Base-by-base conservation (phyloP, 2,113 vertebrate species). In the Asarcornis scutulata region DNA sequence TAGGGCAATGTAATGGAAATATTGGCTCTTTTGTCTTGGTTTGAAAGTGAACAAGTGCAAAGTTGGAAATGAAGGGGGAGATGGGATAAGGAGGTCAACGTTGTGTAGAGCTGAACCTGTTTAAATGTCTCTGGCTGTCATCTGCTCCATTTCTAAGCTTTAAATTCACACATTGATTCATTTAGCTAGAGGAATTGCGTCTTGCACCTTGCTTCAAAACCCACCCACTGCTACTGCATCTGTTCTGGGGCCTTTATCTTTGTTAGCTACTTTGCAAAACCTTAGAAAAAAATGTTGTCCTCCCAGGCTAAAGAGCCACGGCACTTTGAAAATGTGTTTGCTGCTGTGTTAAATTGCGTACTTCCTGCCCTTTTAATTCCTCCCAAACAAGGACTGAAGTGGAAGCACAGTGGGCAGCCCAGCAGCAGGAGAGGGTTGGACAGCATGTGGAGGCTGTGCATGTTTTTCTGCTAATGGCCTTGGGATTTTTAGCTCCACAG, bases 321-420 rank as follows among this genome's bases (percentile, higher is more conserved):
- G 32, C 66, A 66, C 67, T 56, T 95, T 79, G 84, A 60, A 85
- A 90, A 93, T 81, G 67, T 63, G 44, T 71, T 83, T 91, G 93
- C 93, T 69, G 89, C 96, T 97, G 62, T 79, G 91, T 87, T 97
- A 96, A 97, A 96, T 71, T 62, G 81, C 12, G 22, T 58, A 17
- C 63, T 79, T 62, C 27, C 17, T 58, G 36, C 59, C 42, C 44
- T 88, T 95, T 94, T 90, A 59, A 84, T 82, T 86, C 46, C 38
- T 79, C 13, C 86, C 38, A 68, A 74, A 23, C 34, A 56, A 50
- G 56, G 91, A 25, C 25, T n/a, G 29, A 67, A 64, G 63, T 42
- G 69, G 68, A 50, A 63, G 56, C 36, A 0, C 85, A 52, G 59
- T 60, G 40, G 90, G 94, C 72, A 89, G 40, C 75, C 34, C 38